Base-by-base conservation (phyloP, 2,113 vertebrate genomes). In the Colistium nudipinnis region DNA sequence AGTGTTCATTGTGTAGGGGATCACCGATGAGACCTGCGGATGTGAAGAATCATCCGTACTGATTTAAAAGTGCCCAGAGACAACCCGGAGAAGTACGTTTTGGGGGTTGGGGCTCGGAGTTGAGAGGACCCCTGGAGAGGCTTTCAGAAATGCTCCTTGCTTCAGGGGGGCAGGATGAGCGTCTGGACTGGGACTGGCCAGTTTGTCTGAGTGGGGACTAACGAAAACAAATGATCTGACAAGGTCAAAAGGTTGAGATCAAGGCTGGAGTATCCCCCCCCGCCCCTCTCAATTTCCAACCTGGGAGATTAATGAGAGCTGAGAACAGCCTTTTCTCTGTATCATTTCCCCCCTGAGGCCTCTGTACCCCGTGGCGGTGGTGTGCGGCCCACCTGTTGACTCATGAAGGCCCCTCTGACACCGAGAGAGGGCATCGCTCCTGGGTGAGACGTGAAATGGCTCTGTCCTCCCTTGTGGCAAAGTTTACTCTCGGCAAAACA, bases 141-240 rank as follows among this genome's bases (percentile, higher is more conserved):
- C 76, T 78, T 85, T 75, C 41, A 85, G 56, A 78, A 84, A 76
- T 60, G 60, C 35, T 73, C 36, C 8, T 24, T 54, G 36, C 22
- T 70, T 61, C 28, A 12, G 3, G 69, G 71, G 65, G 48, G 31
- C 55, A 45, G 64, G 60, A 53, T 38, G 38, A 33, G 16, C 63
- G 65, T 83, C 85, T 91, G 72, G 62, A 53, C 70, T 70, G 62
- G 63, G 77, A 72, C 84, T 69, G 81, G 82, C 67, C 78, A 75
- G 77, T 70, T 62, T n/a, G 51, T 89, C 83, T 82, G 78, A 86
- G 86, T 77, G 75, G 57, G 55, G 74, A 72, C 89, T 92, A 91
- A 94, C 91, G 92, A 92, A 92, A 93, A 93, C 85, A 89, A 93
- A 94, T 92, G 91, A 88, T 84, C 66, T 60, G 74, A 79, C 74